Evolutionary conservation across 92 coral and sea anemone species (phyloP), one percentile per base, ranked within the genome.

Genomic region (Parazoanthus atlanticus): DNA sequence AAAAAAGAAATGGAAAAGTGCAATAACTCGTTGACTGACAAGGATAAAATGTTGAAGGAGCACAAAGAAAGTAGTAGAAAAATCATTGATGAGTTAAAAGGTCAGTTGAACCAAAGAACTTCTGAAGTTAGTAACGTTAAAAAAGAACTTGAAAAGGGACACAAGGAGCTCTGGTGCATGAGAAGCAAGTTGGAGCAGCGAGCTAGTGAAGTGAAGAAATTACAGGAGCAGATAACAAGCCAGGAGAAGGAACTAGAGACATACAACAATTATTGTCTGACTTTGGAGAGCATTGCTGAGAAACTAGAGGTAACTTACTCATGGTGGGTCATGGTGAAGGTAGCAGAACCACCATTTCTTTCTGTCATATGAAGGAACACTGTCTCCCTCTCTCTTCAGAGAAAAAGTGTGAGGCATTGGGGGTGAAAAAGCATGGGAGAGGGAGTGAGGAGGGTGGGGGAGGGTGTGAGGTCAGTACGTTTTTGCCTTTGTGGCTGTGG

Each of bases 101-200:
- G 23, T 11, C 87, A 84, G 77, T 46, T 84, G 28, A 84, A 70
- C 41, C 40, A 84, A 84, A 46, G 33, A 46, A 84, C 66, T 40
- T 70, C 78, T 69, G 40, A 36, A 19, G 54, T 52, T 29, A 30
- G 38, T 69, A 70, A 30, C 19, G 36, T 23, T 29, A 84, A 58
- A 43, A 84, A 70, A 41, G 78, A 84, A 71, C 87, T 43, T 70
- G 87, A 70, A 70, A 84, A 84, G 65, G 76, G 78, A 21, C 79
- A 70, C 10, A 84, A 71, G 26, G 77, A 69, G 13, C 87, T 84
- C 36, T 69, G 87, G 76, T 26, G 78, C 26, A 46, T 84, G 78
- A 84, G 87, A 29, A 69, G 65, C 29, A 84, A 70, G 78, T 32
- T 84, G 41, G 67, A 70, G 32, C 65, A 84, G 28, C 77, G 28